Base-by-base conservation (phyloP, 2,113 vertebrate species). In the Rhagologus leucostigma region DNA sequence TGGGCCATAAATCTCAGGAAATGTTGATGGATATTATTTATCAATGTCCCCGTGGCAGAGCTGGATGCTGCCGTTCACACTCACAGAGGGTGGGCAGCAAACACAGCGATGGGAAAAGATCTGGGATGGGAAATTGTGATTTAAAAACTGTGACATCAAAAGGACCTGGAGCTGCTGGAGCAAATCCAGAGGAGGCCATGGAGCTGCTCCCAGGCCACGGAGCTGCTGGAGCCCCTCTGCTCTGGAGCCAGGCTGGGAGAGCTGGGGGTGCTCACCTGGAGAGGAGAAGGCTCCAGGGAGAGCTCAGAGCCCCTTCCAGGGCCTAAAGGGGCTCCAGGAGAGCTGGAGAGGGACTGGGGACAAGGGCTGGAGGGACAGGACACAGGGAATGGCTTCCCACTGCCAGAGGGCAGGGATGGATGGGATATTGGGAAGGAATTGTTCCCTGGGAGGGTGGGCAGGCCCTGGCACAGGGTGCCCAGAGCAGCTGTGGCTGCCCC, bases 111-210 rank as follows among this genome's bases (percentile, higher is more conserved):
- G 60, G n/a, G 68, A 37, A 69, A 7, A 37, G 19, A 49, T 47
- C 42, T 50, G 55, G 18, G 70, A 47, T 30, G 53, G 44, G 41
- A 60, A 84, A 69, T 0, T 1, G 27, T 35, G 49, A 32, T 77
- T 60, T 76, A 27, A 89, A 64, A 69, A 32, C 9, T 35, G 27
- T 20, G 21, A 41, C n/a, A 76, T 22, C 41, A 39, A 15, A 52
- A 44, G 29, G 52, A n/a, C 2, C 18, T 52, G 52, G 22, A 59
- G 20, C 37, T 60, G 16, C 33, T 46, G 60, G 46, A 67, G 52
- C 1, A 2, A 52, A 15, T 29, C 52, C 37, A 81, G 44, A 37
- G 18, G 22, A 49, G 30, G 10, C 2, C 52, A 5, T 0, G 1
- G 59, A 65, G 35, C 0, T 64, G 49, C 20, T 63, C 20, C 32